Conservation (phyloP, 1,140 invertebrate species). For the Gryon sp. region DNA sequence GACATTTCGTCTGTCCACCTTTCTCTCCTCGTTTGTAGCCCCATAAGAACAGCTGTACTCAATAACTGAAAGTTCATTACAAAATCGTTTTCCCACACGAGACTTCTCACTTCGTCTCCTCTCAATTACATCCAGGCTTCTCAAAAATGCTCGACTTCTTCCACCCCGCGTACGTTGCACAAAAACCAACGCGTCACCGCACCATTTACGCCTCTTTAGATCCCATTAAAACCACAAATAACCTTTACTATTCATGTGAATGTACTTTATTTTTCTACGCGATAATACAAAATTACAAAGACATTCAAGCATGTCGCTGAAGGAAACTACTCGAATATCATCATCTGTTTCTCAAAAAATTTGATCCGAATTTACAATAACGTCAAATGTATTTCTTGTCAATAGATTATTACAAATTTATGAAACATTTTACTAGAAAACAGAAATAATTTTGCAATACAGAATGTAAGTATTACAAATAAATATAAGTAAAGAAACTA, state of each 20-base stretch:
- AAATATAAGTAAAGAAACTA: too few relatives aligned
- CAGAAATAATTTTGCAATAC: too few relatives aligned
- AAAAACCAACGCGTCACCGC: conserved; percentile 35
- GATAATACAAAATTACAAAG: conserved; percentile 28
- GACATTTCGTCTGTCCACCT: too few relatives aligned
- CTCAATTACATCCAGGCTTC: conserved; percentile 34
- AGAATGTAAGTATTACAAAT: too few relatives aligned
- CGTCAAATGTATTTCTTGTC: conserved; percentile 40
- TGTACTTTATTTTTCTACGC: conserved; percentile 44
- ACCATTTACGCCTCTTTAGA: conserved; percentile 54
- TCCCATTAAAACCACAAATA: conserved; percentile 50
- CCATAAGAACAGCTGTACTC: conserved; percentile 2
- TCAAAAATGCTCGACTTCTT: conserved; percentile 32
- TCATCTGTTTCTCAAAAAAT: conserved; percentile 36
- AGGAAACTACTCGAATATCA: conserved; percentile 37
- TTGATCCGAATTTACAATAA: conserved; percentile 43
- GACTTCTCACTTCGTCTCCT: conserved; percentile 4
- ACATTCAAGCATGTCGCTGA: conserved; percentile 36
- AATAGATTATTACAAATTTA: too few relatives aligned
- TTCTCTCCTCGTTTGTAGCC: too few relatives aligned
- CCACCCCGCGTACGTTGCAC: conserved; percentile 17
- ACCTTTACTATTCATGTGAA: conserved; percentile 39
- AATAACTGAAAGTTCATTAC: conserved; percentile 24
- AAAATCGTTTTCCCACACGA: conserved; percentile 25
- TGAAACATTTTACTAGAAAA: too few relatives aligned